Evolutionary conservation across 2,113 vertebrate species (phyloP), one percentile per base, ranked within the genome.

Genomic region (Ciconia maguari): DNA sequence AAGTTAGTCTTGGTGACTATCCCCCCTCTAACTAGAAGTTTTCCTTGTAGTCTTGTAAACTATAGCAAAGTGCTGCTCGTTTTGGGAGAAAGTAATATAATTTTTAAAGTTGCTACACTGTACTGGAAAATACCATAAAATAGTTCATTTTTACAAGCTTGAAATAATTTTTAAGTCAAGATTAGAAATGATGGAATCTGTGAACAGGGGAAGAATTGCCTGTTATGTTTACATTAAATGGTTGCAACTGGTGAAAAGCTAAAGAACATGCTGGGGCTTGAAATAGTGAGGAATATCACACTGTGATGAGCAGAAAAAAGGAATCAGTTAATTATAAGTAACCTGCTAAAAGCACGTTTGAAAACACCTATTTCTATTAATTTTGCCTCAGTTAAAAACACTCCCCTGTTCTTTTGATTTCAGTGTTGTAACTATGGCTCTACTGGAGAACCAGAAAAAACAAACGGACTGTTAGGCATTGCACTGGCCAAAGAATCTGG

Each of bases 401-500:
- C 6, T 87, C 7, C 0, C 6, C 9, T 4, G 0, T 70, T 94
- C 19, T 85, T 94, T 91, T 74, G 11, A 77, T 93, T 90, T 49
- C 97, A 99, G 99, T 79, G 95, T 99, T 94, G 97, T 98, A 49
- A 96, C 98, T 71, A 98, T 99, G 99, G 97, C 98, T 11, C 68
- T 98, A 9, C 97, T 99, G 92, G 99, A 70, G 99, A 99, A 80
- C 98, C 98, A 3, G 98, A 98, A 94, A 99, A 98, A 94, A 92
- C 97, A 72, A 98, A 97, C 26, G 94, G 98, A 58, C 98, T 98
- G 84, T 98, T 99, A 58, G 99, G 99, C 46, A 82, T 99, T 14
- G 98, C 97, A 4, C 96, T 99, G 81, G 99, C 99, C 55, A 98
- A 98, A 42, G 91, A 97, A 21, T 99, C 98, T 4, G 99, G 99